Percentiles rank a stretch among this genome's conserved stretches.
phyloP scores from a whole-genome alignment of 2,113 vertebrate species.

The Ceyx melanurus region DNA sequence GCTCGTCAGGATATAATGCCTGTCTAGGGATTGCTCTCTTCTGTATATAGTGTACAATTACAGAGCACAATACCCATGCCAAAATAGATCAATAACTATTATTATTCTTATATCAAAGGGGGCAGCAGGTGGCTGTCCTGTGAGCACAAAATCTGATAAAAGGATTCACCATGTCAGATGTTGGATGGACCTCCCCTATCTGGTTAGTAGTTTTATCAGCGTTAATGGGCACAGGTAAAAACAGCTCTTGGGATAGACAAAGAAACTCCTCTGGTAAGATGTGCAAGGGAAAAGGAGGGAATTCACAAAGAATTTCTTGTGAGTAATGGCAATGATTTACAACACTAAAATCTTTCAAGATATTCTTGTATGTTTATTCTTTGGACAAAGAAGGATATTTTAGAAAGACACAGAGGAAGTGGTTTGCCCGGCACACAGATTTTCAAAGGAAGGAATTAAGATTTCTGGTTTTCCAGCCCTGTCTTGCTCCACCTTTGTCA shows the following conservation, averaged over 20 bases:
- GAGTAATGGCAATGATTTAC: not conserved
- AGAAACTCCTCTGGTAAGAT: not conserved
- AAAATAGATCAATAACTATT: not conserved
- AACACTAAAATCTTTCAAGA: not conserved
- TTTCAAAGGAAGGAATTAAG: not conserved
- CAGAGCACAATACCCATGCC: not conserved
- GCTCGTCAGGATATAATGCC: not conserved
- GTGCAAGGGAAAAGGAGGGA: not conserved
- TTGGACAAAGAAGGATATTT: not conserved
- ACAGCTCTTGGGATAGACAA: not conserved
- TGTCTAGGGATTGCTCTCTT: not conserved
- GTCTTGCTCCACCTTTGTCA: not conserved
- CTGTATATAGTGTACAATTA: rapidly evolving
- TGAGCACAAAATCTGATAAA: not conserved
- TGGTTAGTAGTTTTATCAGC: not conserved
- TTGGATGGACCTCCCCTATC: rapidly evolving
- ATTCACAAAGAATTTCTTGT: not conserved
- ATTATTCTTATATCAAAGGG: not conserved
- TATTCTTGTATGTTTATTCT: not conserved
- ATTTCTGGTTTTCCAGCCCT: not conserved
- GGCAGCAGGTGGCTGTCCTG: not conserved
- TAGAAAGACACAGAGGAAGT: not conserved
- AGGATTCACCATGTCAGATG: rapidly evolving
- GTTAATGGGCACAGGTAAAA: not conserved
- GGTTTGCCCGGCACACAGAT: rapidly evolving